Evolutionary conservation across 2,797 vertebrate species (phyloP).

Genomic region (Dermochelys coriacea): DNA sequence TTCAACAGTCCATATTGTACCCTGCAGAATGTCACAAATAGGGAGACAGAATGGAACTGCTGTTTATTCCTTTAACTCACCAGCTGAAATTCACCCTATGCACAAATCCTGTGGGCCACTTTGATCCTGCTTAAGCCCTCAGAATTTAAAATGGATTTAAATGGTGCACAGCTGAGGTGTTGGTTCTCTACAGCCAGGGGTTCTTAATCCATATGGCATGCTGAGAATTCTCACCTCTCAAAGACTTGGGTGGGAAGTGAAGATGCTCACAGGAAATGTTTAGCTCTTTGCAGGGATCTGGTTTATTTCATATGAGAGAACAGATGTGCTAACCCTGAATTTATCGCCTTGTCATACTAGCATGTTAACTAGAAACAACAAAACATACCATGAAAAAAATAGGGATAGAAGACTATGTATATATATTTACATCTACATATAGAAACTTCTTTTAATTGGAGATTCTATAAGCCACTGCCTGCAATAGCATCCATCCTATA

Average conservation of each 20-base stretch:
- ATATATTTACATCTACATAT: conserved; percentile 75
- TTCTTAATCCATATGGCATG: not conserved
- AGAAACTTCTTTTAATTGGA: conserved; percentile 71
- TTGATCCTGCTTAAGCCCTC: conserved; percentile 47
- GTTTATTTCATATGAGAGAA: conserved; percentile 60
- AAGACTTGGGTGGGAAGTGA: conserved; percentile 53
- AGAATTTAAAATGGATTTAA: conserved; percentile 27
- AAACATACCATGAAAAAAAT: conserved; percentile 50
- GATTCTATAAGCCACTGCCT: conserved; percentile 76
- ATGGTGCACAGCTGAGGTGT: conserved; percentile 46
- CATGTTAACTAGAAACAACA: conserved; percentile 76
- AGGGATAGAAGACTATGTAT: conserved; percentile 57
- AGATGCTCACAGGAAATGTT: conserved; percentile 46
- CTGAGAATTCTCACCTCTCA: conserved; percentile 19
- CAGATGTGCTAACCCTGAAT: conserved; percentile 23
- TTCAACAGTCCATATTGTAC: not conserved
- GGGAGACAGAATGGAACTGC: conserved; percentile 25
- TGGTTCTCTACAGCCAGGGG: conserved; percentile 48
- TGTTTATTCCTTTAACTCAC: conserved; percentile 39
- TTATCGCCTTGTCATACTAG: conserved; percentile 49
- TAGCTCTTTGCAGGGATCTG: conserved; percentile 62
- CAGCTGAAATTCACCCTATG: conserved; percentile 27
- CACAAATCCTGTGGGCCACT: not conserved
- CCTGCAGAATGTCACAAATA: not conserved
- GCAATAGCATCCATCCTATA: conserved; percentile 72